Conservation (phyloP, 2,797 vertebrate genomes). For the Cyclura pinguis region DNA sequence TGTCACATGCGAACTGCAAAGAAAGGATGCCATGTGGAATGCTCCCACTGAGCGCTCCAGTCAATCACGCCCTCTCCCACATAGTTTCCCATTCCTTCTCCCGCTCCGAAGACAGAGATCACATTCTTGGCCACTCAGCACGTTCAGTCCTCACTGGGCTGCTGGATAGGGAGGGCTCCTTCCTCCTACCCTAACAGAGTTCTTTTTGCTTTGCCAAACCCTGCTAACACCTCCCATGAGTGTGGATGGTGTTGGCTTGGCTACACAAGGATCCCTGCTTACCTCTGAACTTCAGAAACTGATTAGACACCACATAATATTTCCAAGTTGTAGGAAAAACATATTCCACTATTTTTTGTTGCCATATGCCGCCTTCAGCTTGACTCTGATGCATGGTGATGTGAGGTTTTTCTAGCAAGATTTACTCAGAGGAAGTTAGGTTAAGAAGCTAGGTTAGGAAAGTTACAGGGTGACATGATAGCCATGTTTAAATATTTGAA, state of each 20-base stretch:
- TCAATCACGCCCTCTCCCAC: neutral
- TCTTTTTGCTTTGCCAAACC: neutral
- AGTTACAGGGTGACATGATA: too few relatives aligned
- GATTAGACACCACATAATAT: neutral
- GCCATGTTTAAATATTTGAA: too few relatives aligned
- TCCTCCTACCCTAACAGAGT: too few relatives aligned
- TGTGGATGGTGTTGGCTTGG: too few relatives aligned
- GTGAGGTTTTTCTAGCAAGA: too few relatives aligned
- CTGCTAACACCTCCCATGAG: neutral
- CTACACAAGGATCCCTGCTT: neutral
- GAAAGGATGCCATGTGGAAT: neutral
- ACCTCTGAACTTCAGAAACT: neutral
- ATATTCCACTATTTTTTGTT: too few relatives aligned
- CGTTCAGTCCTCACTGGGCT: neutral
- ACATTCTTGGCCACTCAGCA: too few relatives aligned
- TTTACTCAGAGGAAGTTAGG: too few relatives aligned
- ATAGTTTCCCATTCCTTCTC: neutral
- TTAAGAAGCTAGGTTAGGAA: too few relatives aligned
- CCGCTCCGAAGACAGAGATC: neutral
- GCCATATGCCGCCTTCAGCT: too few relatives aligned
- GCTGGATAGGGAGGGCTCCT: neutral
- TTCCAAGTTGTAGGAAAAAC: neutral
- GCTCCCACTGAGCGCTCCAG: neutral
- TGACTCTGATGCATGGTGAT: too few relatives aligned
- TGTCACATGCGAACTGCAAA: too few relatives aligned